Evolutionary conservation across 2,797 vertebrate species (phyloP).

Genomic region (Coreius guichenoti): DNA sequence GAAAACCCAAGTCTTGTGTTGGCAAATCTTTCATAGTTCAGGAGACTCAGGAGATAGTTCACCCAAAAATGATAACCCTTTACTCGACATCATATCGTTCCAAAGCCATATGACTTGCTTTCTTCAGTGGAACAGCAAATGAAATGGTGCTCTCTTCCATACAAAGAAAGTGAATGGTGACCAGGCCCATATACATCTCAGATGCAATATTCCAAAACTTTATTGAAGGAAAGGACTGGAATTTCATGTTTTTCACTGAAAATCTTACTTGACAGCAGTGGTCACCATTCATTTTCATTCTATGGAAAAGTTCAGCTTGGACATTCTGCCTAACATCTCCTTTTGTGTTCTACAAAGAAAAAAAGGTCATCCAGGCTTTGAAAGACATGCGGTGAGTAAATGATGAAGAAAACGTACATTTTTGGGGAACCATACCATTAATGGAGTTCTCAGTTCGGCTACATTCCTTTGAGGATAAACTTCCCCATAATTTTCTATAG

Average conservation of each 20-base stretch:
- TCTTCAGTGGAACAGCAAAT: background rate
- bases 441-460: background rate
- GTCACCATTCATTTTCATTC: background rate
- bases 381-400: background rate
- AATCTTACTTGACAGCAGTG: background rate
- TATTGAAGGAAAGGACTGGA: background rate
- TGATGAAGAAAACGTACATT: background rate
- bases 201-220: background rate
- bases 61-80: background rate
- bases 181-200: background rate
- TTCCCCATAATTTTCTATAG: background rate
- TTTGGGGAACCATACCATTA: background rate
- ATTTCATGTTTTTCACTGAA: background rate
- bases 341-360: background rate
- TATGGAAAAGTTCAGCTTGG: background rate
- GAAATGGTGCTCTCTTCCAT: background rate
- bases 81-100: background rate
- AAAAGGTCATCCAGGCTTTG: background rate
- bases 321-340: background rate
- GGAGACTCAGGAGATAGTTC: background rate
- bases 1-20: conserved; percentile 4
- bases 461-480: background rate
- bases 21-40: background rate
- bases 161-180: background rate
- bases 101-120: background rate